These are phyloP conservation scores for Xestobium rufovillosum DNA, from an alignment of 2,888 invertebrate species.

Conservation along the genomic window DNA sequence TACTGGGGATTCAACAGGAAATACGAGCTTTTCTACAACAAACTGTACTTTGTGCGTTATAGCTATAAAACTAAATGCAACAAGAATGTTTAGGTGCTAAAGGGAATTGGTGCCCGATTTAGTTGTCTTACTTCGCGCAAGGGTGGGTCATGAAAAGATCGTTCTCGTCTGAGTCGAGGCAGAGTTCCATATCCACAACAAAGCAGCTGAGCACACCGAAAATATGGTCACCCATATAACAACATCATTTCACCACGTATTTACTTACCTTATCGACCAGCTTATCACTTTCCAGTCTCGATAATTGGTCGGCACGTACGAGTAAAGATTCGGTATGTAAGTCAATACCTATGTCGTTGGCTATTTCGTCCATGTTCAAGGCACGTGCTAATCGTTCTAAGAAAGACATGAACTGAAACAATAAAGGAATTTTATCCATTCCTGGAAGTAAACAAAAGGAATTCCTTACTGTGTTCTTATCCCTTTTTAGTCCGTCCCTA, in stretches of 20 bases:
- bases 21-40: too few relatives aligned
- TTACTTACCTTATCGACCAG: constrained; percentile 67
- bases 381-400: constrained; percentile 75
- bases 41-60: too few relatives aligned
- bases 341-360: constrained; percentile 72
- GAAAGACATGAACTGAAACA: constrained; percentile 67
- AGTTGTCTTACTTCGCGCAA: constrained; percentile 76
- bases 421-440: too few relatives aligned
- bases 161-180: constrained; percentile 67
- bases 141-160: constrained; percentile 72
- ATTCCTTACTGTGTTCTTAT: constrained; percentile 64
- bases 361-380: constrained; percentile 78
- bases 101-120: too few relatives aligned
- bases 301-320: constrained; percentile 77
- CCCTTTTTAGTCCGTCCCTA: constrained; percentile 64
- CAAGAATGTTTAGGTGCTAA: too few relatives aligned
- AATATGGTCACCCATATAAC: constrained; percentile 2
- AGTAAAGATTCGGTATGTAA: constrained; percentile 77
- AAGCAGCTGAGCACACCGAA: constrained; percentile 54
- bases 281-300: constrained; percentile 72
- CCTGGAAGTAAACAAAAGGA: constrained; percentile 7
- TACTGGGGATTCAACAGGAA: too few relatives aligned
- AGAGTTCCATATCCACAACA: constrained; percentile 65
- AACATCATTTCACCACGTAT: constrained; percentile 1
- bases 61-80: too few relatives aligned